These are phyloP conservation scores for Lipotes vexillifer DNA, from an alignment of 2,113 vertebrate genomes.

Conservation along the genomic window DNA sequence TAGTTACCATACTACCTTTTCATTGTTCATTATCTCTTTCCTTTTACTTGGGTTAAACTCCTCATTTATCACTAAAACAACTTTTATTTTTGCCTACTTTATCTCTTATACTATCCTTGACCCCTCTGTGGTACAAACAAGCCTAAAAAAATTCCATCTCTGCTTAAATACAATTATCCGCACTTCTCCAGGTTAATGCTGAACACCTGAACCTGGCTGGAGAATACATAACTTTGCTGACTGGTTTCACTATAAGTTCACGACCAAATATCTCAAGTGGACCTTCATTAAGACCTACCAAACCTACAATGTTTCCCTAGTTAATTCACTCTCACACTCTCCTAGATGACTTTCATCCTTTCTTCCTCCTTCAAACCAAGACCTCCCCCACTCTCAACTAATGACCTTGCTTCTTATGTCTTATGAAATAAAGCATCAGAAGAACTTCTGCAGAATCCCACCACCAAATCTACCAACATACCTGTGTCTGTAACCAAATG, in stretches of 20 bases:
- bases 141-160: neutral
- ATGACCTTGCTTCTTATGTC: neutral
- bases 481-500: neutral
- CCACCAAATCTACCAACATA: neutral
- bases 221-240: neutral
- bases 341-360: neutral
- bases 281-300: neutral
- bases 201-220: neutral
- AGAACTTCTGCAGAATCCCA: neutral
- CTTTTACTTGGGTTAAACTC: neutral
- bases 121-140: neutral
- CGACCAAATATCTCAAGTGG: neutral
- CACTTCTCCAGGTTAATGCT: neutral
- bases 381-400: neutral
- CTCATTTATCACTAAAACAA: neutral
- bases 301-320: neutral
- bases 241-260: neutral
- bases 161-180: neutral
- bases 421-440: neutral
- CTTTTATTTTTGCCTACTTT: neutral
- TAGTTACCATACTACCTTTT: neutral
- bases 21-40: neutral
- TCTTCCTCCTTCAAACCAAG: neutral
- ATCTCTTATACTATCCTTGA: neutral
- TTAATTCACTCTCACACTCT: neutral